Base-by-base conservation (phyloP, 2,888 invertebrate genomes). In the Ormyrus pomaceus region DNA sequence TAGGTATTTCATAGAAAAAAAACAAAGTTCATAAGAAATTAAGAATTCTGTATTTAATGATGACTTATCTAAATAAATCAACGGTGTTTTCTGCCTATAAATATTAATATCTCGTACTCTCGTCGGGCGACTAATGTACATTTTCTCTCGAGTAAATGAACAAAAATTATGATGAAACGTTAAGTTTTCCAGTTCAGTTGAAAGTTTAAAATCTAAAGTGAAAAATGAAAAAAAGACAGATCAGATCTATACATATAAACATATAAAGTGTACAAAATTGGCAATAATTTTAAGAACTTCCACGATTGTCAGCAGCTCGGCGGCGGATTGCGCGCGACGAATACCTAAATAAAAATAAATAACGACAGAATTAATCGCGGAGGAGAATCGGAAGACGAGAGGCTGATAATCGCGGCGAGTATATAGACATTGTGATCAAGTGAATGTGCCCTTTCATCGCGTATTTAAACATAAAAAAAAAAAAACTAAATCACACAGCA, bases 181-280 rank as follows among this genome's bases (percentile, higher is more conserved):
- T 66, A 34, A 34, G 34, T 34, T 82, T 69, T 80, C 81, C 83
- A 34, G 34, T 79, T 84, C 79, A 80, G 74, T 82, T 34, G 34
- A 34, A 34, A 34, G 3, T 82, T 82, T 64, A 75, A 82, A 69
- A 74, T 70, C 13, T 48, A 50, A 61, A 59, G 68, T 19, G 55
- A 69, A 19, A 51, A 53, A 59, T 5, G 9, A 61, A 79, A 58
- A 77, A 77, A 66, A 48, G 55, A 71, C 71, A 4, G 34, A 79
- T 77, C 51, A 77, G 73, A 66, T 78, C 72, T 77, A 79, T 81
- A 82, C 77, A 77, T 77, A 74, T 71, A 74, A 79, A 79, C 77
- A 79, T 76, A 65, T 83, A 83, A 86, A 91, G 89, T 92, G 91
- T 92, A 92, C 91, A 91, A 91, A 91, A 86, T 90, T 91, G 91